Evolutionary conservation across 2,888 invertebrate genomes (phyloP).

Genomic region (Idaea biselata): DNA sequence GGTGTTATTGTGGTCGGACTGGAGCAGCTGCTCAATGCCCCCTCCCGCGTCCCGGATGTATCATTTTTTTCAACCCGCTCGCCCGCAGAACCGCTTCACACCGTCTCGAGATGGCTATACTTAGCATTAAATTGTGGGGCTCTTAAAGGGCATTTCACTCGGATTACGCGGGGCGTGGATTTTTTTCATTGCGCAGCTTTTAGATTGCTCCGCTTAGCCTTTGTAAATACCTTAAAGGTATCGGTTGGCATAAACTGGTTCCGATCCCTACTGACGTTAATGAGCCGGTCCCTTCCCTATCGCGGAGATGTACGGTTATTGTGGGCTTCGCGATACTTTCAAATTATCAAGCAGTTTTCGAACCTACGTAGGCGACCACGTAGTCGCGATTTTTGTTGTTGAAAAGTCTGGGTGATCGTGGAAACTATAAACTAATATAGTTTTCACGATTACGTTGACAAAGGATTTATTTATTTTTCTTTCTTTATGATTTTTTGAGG

Average conservation of each 20-base stretch:
- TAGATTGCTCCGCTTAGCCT: constrained; percentile 68
- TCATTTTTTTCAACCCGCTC: constrained; percentile 75
- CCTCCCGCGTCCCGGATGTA: constrained; percentile 50
- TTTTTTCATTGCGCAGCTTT: constrained; percentile 62
- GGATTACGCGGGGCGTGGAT: constrained; percentile 61
- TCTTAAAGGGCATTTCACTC: constrained; percentile 66
- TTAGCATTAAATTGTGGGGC: constrained; percentile 76
- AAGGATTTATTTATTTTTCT: too few species aligned
- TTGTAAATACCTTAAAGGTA: constrained; percentile 78
- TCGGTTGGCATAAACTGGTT: constrained; percentile 68
- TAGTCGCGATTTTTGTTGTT: constrained; percentile 37
- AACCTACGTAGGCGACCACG: constrained; percentile 25
- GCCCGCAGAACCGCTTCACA: constrained; percentile 51
- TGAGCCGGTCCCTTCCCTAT: constrained; percentile 71
- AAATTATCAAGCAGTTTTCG: constrained; percentile 54
- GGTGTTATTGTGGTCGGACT: constrained; percentile 49
- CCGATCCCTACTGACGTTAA: constrained; percentile 71
- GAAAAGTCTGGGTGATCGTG: constrained; percentile 53
- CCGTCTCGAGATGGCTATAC: constrained; percentile 73
- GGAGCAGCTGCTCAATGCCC: constrained; percentile 69
- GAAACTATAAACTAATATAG: constrained; percentile 47
- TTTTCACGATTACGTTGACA: neutral
- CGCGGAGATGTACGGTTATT: constrained; percentile 70
- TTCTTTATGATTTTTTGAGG: too few species aligned
- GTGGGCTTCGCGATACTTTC: constrained; percentile 55